A percentile compares a stretch with the other conserved stretches of the same genome.
These are phyloP conservation scores for Shinisaurus crocodilurus DNA, from an alignment of 2,113 vertebrate genomes.

Conservation along the genomic window DNA sequence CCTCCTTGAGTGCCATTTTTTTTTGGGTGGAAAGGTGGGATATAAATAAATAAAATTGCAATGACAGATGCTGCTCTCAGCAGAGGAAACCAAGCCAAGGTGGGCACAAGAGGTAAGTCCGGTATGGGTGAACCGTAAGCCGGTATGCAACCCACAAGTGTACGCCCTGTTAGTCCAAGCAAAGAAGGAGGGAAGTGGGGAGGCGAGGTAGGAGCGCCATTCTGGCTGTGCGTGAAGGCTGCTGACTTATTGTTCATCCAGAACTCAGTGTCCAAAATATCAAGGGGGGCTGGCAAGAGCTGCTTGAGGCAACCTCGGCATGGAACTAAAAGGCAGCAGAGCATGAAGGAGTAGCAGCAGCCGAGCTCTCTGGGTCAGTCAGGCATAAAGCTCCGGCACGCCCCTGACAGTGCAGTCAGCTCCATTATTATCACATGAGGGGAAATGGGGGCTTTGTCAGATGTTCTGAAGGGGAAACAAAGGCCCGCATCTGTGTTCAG, in stretches of 20 bases:
- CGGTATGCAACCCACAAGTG: not conserved
- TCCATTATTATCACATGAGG: not conserved
- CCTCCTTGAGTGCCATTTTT: no score
- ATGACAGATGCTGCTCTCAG: not conserved
- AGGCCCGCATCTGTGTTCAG: constrained; percentile 27
- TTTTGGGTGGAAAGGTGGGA: no score
- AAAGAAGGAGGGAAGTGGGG: no score
- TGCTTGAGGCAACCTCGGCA: constrained; percentile 45
- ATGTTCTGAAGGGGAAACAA: not conserved
- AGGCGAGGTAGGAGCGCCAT: not conserved
- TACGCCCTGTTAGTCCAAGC: not conserved
- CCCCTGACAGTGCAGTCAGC: constrained; percentile 17
- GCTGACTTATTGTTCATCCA: not conserved
- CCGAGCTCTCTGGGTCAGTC: not conserved
- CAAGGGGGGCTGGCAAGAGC: constrained; percentile 36
- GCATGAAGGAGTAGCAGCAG: constrained; percentile 41
- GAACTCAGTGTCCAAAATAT: constrained; percentile 23
- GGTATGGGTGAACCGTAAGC: not conserved
- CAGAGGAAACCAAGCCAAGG: not conserved
- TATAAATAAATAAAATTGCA: no score
- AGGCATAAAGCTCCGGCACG: constrained; percentile 34
- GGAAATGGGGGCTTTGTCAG: constrained; percentile 27
- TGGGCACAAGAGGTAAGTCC: not conserved
- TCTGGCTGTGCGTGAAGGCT: not conserved
- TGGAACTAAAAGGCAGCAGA: not conserved